phyloP scores from a whole-genome alignment of 1,140 invertebrate genomes.

The Colletes gigas region DNA sequence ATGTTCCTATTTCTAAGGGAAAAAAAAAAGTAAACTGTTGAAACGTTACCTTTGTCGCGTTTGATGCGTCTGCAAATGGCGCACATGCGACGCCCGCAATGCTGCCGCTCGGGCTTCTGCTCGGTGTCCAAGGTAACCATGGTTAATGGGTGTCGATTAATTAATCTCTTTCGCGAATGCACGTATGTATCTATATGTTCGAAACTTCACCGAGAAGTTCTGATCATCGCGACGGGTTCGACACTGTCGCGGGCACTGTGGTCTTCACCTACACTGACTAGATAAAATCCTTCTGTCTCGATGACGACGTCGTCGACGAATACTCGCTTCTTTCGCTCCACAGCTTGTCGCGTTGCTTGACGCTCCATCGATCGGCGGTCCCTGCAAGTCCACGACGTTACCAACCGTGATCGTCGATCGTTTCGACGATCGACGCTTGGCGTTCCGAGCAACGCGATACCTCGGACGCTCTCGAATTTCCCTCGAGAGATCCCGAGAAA shows the following conservation, averaged over 20 bases:
- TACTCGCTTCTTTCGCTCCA: constrained; percentile 27
- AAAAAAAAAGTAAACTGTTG: background rate
- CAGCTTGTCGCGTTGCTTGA: constrained; percentile 36
- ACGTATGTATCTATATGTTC: background rate
- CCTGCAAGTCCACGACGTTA: constrained; percentile 53
- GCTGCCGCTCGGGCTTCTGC: constrained; percentile 79
- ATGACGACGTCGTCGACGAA: constrained; percentile 8
- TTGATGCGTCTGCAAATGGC: constrained; percentile 80
- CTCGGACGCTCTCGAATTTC: background rate
- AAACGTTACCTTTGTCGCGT: constrained; percentile 78
- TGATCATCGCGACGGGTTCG: constrained; percentile 1
- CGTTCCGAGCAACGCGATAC: background rate
- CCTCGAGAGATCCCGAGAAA: no score
- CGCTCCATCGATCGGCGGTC: constrained; percentile 56
- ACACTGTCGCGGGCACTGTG: background rate
- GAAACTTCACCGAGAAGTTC: constrained; percentile 26
- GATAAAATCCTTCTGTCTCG: constrained; percentile 28
- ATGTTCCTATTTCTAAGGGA: background rate
- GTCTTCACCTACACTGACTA: constrained; percentile 32
- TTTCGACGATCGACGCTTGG: constrained; percentile 20
- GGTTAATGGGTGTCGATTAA: constrained; percentile 39
- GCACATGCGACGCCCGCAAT: constrained; percentile 79
- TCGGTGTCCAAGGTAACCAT: constrained; percentile 81
- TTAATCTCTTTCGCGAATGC: constrained; percentile 21
- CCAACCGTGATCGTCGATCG: constrained; percentile 16